These are phyloP conservation scores for Acromyrmex echinatior DNA, from an alignment of 1,140 invertebrate genomes.

Conservation along the genomic window DNA sequence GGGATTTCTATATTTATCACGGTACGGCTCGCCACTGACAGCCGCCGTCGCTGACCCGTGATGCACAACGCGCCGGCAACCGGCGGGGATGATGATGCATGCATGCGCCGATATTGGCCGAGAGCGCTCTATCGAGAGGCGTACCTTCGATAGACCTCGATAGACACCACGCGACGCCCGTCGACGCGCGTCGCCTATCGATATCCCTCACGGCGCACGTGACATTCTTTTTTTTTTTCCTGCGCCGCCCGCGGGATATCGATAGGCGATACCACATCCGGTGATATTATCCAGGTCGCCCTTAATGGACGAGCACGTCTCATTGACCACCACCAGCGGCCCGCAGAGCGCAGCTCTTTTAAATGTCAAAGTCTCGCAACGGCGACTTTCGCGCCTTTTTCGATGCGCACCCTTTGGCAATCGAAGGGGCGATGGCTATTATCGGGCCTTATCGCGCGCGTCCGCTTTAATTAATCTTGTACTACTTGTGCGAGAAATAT, in stretches of 20 bases:
- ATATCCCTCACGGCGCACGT: slow-evolving; percentile 39
- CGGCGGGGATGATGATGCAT: slow-evolving; percentile 47
- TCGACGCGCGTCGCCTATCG: slow-evolving; percentile 54
- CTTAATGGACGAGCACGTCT: slow-evolving; percentile 44
- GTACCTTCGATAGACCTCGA: slow-evolving; percentile 51
- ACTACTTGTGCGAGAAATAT: background rate
- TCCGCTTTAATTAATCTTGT: background rate
- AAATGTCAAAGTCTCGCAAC: slow-evolving; percentile 56
- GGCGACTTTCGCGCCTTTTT: slow-evolving; percentile 28
- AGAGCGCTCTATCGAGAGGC: slow-evolving; percentile 51
- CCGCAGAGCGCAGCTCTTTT: slow-evolving; percentile 30
- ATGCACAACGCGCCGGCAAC: slow-evolving; percentile 52
- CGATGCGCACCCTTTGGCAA: slow-evolving; percentile 48
- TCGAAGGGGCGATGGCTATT: slow-evolving; percentile 29
- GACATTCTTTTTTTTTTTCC: slow-evolving; percentile 25
- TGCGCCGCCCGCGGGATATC: slow-evolving; percentile 33
- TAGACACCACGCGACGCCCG: slow-evolving; percentile 49
- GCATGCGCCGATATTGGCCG: slow-evolving; percentile 49
- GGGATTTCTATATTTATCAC: slow-evolving; percentile 53
- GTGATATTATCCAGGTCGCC: slow-evolving; percentile 59
- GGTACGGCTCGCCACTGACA: slow-evolving; percentile 24
- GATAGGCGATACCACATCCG: slow-evolving; percentile 47
- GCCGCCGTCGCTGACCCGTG: slow-evolving; percentile 57
- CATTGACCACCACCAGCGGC: slow-evolving; percentile 4
- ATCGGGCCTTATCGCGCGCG: background rate